These are phyloP conservation scores for Ophioninae sp. DNA, from an alignment of 2,888 invertebrate genomes.

Conservation along the genomic window DNA sequence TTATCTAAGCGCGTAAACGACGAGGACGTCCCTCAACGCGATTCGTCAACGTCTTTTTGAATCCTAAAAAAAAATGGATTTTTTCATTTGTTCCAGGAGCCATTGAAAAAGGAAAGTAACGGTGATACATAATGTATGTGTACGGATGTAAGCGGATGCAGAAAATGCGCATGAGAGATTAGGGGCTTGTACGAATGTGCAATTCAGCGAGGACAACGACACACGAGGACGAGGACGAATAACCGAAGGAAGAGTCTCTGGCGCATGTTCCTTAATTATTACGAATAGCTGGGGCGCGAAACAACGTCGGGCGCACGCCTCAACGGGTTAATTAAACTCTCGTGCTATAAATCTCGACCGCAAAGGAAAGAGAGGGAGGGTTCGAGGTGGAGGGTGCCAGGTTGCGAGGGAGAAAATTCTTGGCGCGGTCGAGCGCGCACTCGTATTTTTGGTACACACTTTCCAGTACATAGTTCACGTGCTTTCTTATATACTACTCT, in stretches of 20 bases:
- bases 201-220: slow-evolving; percentile 38
- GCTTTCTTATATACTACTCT: slow-evolving; percentile 7
- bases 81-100: no score
- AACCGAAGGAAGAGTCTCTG: slow-evolving; percentile 41
- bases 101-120: background rate
- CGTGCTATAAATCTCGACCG: slow-evolving; percentile 65
- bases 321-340: slow-evolving; percentile 69
- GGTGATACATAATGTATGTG: background rate
- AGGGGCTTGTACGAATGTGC: slow-evolving; percentile 4
- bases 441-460: slow-evolving; percentile 26
- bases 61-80: no score
- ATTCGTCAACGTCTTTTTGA: no score
- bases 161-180: slow-evolving; percentile 12
- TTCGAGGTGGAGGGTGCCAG: background rate
- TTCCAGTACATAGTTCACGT: slow-evolving; percentile 24
- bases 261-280: slow-evolving; percentile 68
- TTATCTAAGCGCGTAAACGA: no score
- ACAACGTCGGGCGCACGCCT: slow-evolving; percentile 60
- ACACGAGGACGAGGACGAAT: slow-evolving; percentile 42
- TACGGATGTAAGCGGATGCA: background rate
- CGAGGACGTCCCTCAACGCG: no score
- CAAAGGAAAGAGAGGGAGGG: slow-evolving; percentile 40
- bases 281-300: slow-evolving; percentile 66
- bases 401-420: slow-evolving; percentile 1
- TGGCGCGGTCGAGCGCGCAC: slow-evolving; percentile 26